Evolutionary conservation across 2,113 vertebrate species (phyloP), one percentile per base, ranked within the genome.

Genomic region (Climacteris rufus): DNA sequence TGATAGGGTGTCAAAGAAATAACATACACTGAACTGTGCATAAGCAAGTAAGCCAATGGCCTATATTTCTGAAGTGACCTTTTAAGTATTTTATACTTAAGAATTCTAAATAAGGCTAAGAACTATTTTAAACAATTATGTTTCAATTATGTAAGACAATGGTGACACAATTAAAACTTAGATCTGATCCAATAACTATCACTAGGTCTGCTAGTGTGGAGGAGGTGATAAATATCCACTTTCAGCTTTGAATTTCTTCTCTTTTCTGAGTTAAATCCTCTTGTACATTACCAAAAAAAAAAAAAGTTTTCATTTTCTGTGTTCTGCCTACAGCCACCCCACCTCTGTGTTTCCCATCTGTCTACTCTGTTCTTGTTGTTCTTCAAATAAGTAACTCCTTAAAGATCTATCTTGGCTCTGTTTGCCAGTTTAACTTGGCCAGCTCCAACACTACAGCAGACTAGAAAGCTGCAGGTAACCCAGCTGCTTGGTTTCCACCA

Each of bases 91-190:
- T 87, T 52, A 56, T 76, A 31, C 50, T 91, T 82, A 65, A 85
- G 49, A 75, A 79, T 72, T 85, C 82, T 94, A 91, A 96, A 79
- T 76, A 96, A 69, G 28, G 15, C 28, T 75, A 79, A 72, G 54
- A 95, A 53, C 61, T 79, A 92, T 79, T 89, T 95, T 76, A 33
- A 87, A 89, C 35, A 72, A 71, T 20, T 78, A 44, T 75, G 45
- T 84, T 95, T 82, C 66, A 82, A 96, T 95, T 96, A 96, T 47
- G 3, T 95, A 96, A 97, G 93, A 89, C 78, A 94, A 96, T 89
- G 70, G 50, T 33, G 33, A 94, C 65, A 93, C 95, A 91, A 92
- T 68, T 52, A 86, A 95, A 94, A 85, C 72, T 89, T 75, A 94
- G 75, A 71, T 87, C 37, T 89, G 37, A 91, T 93, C 54, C 94